Evolutionary conservation across 2,888 invertebrate genomes (phyloP), one percentile per base, ranked within the genome.

Genomic region (Cecidostiba fungosa): DNA sequence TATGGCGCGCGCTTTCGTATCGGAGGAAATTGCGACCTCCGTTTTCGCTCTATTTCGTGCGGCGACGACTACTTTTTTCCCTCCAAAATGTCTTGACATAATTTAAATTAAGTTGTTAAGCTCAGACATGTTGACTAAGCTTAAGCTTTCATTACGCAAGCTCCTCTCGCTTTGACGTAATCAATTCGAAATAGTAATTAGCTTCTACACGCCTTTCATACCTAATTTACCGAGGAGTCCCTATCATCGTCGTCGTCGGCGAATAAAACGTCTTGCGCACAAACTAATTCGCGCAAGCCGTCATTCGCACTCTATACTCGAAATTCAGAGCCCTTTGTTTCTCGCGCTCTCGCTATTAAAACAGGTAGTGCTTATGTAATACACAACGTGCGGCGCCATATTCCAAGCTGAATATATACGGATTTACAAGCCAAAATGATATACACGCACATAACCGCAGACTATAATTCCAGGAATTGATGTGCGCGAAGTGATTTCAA

Each of bases 261-360:
- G n/a, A 59, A 59, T 59, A 59, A 59, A 59, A 19, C 54, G 54
- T 59, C 54, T 59, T 23, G 4, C n/a, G 54, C 54, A 59, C 54
- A n/a, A n/a, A 59, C 54, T 59, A 59, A n/a, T 19, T 72, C 72
- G 66, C 26, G 1, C 5, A 29, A 66, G 66, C 66, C 29, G 23
- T 39, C 72, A 23, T n/a, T 23, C 3, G 0, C 39, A 72, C 23
- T 43, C 72, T 32, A 69, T 36, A n/a, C n/a, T 43, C 39, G 16
- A 26, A 74, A 74, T 74, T 47, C 14, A 50, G n/a, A n/a, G 16
- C 29, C 74, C 29, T 50, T 50, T 74, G 29, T 29, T 16, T n/a
- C 12, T 43, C 5, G 70, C 39, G 29, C 3, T 32, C 14, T 3
- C 29, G 29, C 69, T 16, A 19, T 19, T 43, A 43, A 54, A 54